Conservation (phyloP, 2,888 invertebrate genomes). For the Leptarthrus brevirostris region DNA sequence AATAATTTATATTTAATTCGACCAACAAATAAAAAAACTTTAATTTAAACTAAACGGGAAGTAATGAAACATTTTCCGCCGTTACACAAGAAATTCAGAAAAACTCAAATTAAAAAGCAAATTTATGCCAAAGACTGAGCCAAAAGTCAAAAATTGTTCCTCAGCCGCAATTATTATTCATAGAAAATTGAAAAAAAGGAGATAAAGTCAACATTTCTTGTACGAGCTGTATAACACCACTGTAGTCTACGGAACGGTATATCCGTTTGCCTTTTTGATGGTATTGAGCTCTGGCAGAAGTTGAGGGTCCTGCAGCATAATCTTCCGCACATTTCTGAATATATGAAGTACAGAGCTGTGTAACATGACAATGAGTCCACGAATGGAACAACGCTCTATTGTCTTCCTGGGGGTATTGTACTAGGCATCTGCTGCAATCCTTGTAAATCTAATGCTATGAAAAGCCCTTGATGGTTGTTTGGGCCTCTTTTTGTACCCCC, state of each 20-base stretch:
- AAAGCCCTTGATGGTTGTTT: constrained; percentile 31
- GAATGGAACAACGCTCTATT: constrained; percentile 33
- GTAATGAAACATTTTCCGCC: no score
- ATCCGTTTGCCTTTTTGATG: not conserved
- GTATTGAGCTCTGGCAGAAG: constrained; percentile 18
- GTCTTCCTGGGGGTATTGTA: constrained; percentile 30
- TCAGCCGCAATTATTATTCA: constrained; percentile 23
- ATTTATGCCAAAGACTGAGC: not conserved
- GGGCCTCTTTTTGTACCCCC: constrained; percentile 19
- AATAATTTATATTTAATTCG: no score
- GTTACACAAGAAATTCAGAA: no score
- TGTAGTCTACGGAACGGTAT: no score
- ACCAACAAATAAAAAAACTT: no score
- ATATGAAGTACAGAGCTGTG: constrained; percentile 15
- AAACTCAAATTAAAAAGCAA: no score
- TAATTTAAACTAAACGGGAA: no score
- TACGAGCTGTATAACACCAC: no score
- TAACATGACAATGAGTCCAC: constrained; percentile 27
- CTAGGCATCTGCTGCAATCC: constrained; percentile 42
- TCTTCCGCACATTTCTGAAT: constrained; percentile 37
- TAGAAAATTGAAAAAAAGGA: constrained; percentile 8
- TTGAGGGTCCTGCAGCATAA: constrained; percentile 23
- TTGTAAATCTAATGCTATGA: constrained; percentile 46
- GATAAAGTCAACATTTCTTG: constrained; percentile 8
- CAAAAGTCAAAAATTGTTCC: not conserved